Base-by-base conservation (phyloP, 2,113 vertebrate species). In the Chascanopsetta lugubris region DNA sequence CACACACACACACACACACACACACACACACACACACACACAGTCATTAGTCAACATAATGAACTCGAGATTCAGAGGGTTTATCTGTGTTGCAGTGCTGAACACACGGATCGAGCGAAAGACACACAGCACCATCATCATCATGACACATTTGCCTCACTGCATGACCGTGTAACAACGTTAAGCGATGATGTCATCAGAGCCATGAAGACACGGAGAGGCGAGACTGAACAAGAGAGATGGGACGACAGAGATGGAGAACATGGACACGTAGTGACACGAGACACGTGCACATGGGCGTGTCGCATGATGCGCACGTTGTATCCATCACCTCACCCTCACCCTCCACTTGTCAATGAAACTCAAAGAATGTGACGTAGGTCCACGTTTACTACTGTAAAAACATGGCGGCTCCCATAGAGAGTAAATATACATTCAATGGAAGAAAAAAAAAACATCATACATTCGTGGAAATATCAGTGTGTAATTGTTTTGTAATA, bases 151-250 rank as follows among this genome's bases (percentile, higher is more conserved):
- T 34, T 34, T 34, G 10, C 49, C 71, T 72, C 22, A 24, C n/a
- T n/a, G 51, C 40, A 34, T 45, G 59, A 50, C 32, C 13, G 2
- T 34, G 11, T 34, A 34, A 34, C 32, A 34, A 48, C 38, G 26
- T 56, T 69, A 72, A 80, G 48, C 57, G 62, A 77, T 81, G 56
- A 78, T 75, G 79, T 64, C 63, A 64, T 77, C 72, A 72, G 45
- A 60, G 60, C 7, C 25, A 42, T 59, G 51, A 9, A 43, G 58
- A 51, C n/a, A 66, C 32, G 43, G 42, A 50, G 55, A 48, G 27
- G 68, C 1, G 11, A 65, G 51, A 62, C 29, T 55, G 56, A 59
- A 32, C n/a, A 38, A 48, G 49, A 68, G 26, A 67, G 63, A 42
- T 60, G 61, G 18, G 29, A 20, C 29, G 18, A 21, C 2, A 2